These are phyloP conservation scores for Ernsta delagoae DNA, from an alignment of 2,888 invertebrate species.

Conservation along the genomic window DNA sequence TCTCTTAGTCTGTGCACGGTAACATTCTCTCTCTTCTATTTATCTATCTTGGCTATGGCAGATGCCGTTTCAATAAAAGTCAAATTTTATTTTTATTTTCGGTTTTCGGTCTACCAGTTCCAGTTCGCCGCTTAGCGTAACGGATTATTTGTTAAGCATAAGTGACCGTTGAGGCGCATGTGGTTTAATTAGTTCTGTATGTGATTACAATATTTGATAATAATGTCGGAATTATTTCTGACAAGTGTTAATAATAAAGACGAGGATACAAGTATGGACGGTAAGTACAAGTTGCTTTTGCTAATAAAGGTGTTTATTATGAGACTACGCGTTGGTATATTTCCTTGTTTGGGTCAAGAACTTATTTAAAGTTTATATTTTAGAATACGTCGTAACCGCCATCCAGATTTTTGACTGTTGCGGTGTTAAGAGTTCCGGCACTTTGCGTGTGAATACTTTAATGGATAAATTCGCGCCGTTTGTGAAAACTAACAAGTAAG, in stretches of 20 bases:
- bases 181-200: slow-evolving; percentile 43
- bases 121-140: no score
- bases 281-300: slow-evolving; percentile 51
- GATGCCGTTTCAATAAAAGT: no score
- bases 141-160: no score
- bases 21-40: no score
- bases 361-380: slow-evolving; percentile 54
- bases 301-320: slow-evolving; percentile 51
- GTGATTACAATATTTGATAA: neutral
- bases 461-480: slow-evolving; percentile 78
- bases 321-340: slow-evolving; percentile 67
- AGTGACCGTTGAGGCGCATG: slow-evolving; percentile 53
- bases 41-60: no score
- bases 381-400: slow-evolving; percentile 76
- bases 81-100: no score
- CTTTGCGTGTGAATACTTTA: slow-evolving; percentile 67
- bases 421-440: slow-evolving; percentile 64
- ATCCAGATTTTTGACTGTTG: slow-evolving; percentile 76
- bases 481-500: slow-evolving; percentile 77
- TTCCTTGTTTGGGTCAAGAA: slow-evolving; percentile 48
- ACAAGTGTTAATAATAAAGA: slow-evolving; percentile 65
- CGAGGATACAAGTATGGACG: slow-evolving; percentile 64
- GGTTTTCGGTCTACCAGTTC: no score
- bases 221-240: slow-evolving; percentile 19
- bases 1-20: no score